Conservation (phyloP, 2,113 vertebrate genomes). For the Aegotheles bennettii region DNA sequence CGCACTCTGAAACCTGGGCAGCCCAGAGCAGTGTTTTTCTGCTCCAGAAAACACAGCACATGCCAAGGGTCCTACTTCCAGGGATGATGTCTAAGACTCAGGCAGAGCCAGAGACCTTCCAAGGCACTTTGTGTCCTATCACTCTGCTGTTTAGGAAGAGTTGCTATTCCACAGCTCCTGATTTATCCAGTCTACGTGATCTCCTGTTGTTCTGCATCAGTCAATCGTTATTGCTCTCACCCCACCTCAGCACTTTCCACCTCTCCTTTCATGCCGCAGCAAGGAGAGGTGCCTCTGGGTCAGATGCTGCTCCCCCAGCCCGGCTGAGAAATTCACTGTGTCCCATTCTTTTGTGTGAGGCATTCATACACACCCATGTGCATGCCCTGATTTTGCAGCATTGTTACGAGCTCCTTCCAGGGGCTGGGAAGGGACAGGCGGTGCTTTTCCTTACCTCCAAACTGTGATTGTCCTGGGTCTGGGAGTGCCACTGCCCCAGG, state of each 20-base stretch:
- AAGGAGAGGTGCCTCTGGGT: not conserved
- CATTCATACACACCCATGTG: accelerated
- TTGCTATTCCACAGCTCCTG: not conserved
- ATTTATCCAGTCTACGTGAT: not conserved
- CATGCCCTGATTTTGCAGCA: not conserved
- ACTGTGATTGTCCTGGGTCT: not conserved
- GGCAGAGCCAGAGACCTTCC: not conserved
- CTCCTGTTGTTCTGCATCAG: conserved; percentile 19
- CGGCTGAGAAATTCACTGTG: not conserved
- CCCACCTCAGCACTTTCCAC: not conserved
- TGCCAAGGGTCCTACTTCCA: not conserved
- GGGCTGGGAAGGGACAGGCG: not conserved
- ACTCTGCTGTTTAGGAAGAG: not conserved
- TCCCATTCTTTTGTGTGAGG: not conserved
- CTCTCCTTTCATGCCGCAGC: not conserved
- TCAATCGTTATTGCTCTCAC: accelerated
- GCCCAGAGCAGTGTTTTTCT: not conserved
- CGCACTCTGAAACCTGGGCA: not conserved
- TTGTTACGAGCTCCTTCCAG: not conserved
- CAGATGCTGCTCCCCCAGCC: not conserved
- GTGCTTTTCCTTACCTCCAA: not conserved
- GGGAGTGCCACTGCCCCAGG: not conserved
- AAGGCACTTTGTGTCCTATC: not conserved
- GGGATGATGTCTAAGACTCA: accelerated
- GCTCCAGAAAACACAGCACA: not conserved